Evolutionary conservation across 1,140 invertebrate species (phyloP).

Genomic region (Arion vulgaris): DNA sequence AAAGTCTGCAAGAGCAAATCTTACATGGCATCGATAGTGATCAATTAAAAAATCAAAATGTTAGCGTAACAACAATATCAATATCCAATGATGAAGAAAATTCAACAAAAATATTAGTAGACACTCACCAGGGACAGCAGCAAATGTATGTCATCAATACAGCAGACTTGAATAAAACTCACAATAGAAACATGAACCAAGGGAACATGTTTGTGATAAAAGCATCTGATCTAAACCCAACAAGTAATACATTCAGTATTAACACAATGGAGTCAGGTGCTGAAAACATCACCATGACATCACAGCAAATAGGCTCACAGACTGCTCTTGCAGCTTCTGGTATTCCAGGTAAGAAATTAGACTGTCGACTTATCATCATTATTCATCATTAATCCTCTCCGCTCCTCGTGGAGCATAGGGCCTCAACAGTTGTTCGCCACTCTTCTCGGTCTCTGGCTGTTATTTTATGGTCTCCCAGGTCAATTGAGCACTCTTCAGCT

Average conservation of each 20-base stretch:
- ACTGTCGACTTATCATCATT: no score
- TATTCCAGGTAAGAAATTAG: constrained; percentile 22
- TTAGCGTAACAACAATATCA: constrained; percentile 39
- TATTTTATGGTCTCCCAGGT: no score
- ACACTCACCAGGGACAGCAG: constrained; percentile 25
- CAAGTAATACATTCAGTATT: neutral
- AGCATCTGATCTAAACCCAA: neutral
- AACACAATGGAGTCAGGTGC: neutral
- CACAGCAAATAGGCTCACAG: neutral
- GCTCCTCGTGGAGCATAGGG: no score
- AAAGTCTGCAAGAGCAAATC: neutral
- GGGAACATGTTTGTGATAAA: constrained; percentile 31
- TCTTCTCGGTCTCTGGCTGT: no score
- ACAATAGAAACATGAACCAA: neutral
- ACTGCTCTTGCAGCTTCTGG: neutral
- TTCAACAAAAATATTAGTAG: constrained; percentile 35
- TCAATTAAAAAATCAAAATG: constrained; percentile 1
- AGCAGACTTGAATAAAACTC: constrained; percentile 23
- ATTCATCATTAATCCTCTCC: no score
- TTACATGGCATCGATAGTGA: neutral
- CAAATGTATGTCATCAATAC: constrained; percentile 38
- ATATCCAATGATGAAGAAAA: constrained; percentile 36
- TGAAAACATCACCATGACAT: neutral
- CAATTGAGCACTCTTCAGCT: no score
- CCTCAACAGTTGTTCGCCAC: no score